Evolutionary conservation across 2,797 vertebrate genomes (phyloP).

Genomic region (Austrolebias charrua): DNA sequence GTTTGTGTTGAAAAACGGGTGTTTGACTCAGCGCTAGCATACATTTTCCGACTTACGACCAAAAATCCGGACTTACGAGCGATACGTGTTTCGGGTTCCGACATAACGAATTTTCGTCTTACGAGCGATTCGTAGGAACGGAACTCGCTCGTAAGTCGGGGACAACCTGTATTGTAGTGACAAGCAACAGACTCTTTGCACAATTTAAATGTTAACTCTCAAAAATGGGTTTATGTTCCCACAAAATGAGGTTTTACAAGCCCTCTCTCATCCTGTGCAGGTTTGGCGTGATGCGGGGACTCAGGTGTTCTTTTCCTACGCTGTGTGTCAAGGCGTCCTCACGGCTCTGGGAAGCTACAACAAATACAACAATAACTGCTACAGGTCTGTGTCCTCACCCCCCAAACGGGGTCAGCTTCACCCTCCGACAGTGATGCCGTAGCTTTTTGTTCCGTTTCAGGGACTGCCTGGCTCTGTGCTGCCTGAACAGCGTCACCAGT

Average conservation of each 20-base stretch:
- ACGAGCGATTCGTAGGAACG: no score
- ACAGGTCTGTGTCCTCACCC: slow-evolving; percentile 78
- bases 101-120: no score
- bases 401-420: background rate
- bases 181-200: background rate
- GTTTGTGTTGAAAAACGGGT: no score
- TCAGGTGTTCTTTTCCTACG: slow-evolving; percentile 90
- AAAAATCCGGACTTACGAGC: no score
- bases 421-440: background rate
- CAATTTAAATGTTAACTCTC: background rate
- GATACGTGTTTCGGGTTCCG: no score
- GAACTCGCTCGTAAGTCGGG: no score
- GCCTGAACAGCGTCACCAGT: slow-evolving; percentile 87
- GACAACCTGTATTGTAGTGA: no score
- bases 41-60: no score
- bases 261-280: slow-evolving; percentile 53
- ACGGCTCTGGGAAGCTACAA: slow-evolving; percentile 94
- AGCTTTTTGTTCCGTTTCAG: slow-evolving; percentile 62
- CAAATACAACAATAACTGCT: slow-evolving; percentile 92
- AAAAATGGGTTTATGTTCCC: background rate
- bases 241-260: background rate
- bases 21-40: no score
- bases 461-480: slow-evolving; percentile 86
- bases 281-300: slow-evolving; percentile 89
- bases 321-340: slow-evolving; percentile 88